Conservation (phyloP, 2,113 vertebrate species). For the Hucho hucho region DNA sequence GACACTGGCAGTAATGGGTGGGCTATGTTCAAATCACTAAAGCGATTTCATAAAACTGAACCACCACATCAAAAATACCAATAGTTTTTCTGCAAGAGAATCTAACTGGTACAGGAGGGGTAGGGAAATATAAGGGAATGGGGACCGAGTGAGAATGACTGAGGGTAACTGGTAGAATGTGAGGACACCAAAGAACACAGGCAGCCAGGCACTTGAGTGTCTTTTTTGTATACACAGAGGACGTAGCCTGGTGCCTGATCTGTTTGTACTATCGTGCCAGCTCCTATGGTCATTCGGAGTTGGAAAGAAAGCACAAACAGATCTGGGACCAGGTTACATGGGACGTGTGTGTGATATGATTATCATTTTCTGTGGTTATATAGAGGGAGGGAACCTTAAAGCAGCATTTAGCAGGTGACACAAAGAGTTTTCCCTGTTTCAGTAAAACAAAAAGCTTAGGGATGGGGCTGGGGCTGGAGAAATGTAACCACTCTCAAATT, state of each 20-base stretch:
- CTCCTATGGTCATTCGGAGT: no score
- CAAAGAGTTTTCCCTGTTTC: no score
- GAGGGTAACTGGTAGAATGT: not conserved
- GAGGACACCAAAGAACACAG: slow-evolving; percentile 34
- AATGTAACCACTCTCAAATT: no score
- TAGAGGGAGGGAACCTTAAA: not conserved
- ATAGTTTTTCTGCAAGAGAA: not conserved
- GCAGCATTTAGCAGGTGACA: no score
- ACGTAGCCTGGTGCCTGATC: not conserved
- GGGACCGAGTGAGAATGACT: not conserved
- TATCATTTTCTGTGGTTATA: not conserved
- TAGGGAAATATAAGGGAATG: not conserved
- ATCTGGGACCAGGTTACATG: not conserved
- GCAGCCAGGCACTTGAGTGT: slow-evolving; percentile 57
- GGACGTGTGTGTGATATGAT: not conserved
- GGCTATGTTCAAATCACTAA: slow-evolving; percentile 28
- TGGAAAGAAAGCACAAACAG: no score
- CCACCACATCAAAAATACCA: slow-evolving; percentile 10
- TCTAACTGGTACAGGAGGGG: not conserved
- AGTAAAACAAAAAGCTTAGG: no score
- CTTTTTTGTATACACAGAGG: slow-evolving; percentile 32
- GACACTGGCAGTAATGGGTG: slow-evolving; percentile 52
- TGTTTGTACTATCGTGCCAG: not conserved
- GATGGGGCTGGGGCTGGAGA: no score
- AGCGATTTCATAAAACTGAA: slow-evolving; percentile 23